Evolutionary conservation across 1,140 invertebrate genomes (phyloP), one percentile per base, ranked within the genome.

Genomic region (Xylocopa sonorina): DNA sequence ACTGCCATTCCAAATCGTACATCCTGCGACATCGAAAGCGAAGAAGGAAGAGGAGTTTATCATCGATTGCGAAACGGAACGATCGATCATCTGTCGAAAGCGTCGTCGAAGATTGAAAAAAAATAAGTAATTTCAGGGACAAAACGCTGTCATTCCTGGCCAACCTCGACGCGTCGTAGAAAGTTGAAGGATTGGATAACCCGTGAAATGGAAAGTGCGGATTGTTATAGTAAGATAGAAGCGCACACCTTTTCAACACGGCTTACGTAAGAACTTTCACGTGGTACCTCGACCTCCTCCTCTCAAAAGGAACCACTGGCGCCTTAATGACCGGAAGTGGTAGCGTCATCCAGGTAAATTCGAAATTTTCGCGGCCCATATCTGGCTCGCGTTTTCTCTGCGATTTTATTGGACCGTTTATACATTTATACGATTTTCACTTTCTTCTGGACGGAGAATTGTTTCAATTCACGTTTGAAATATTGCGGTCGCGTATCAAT

Each of bases 161-260:
- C 53, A 77, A 72, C 72, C 50, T 43, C 9, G 4, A 50, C n/a
- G 48, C 53, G 53, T 27, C 32, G 75, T 89, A 90, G 90, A 91
- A 90, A 91, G 90, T 90, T 75, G 29, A 43, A 21, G 71, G 80
- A 86, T 91, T 91, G 88, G 77, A 90, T 90, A 90, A 91, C 86
- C 76, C 72, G 86, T 86, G 89, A 91, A 90, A 90, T 87, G 84
- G 90, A 91, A 91, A 91, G 90, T 90, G 76, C 51, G 46, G 67
- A 85, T 51, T n/a, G 60, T 83, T 85, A 81, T 57, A 48, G 38
- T 38, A 41, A 64, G 69, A 51, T 67, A 82, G 21, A 14, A 14
- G 3, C 29, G 24, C 43, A 73, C 43, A 78, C 58, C 50, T 85
- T 89, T 90, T 87, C 78, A 62, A 81, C 73, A 24, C 60, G 43